phyloP scores from a whole-genome alignment of 2,888 invertebrate genomes.

The Cordilura impudica region DNA sequence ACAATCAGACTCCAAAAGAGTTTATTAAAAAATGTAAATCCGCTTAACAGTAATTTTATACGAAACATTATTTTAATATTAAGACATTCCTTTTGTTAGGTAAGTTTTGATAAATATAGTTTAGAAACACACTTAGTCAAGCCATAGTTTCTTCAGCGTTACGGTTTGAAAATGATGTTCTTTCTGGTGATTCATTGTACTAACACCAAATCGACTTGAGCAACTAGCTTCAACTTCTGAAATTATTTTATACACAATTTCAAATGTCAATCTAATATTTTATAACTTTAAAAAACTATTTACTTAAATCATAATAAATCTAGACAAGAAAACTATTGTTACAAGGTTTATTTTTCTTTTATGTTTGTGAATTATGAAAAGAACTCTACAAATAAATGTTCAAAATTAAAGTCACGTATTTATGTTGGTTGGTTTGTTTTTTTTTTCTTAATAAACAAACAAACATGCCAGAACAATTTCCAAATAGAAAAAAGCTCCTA shows the following conservation, averaged over 20 bases:
- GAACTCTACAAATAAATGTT: conserved; percentile 9
- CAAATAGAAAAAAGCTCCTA: conserved; percentile 1
- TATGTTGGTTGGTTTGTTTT: conserved; percentile 25
- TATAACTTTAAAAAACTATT: neutral
- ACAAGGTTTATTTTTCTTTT: conserved; percentile 3
- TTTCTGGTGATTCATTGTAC: no score
- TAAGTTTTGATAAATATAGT: no score
- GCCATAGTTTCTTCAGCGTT: no score
- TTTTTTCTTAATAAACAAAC: conserved; percentile 21
- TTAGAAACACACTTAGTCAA: no score
- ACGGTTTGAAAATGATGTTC: no score
- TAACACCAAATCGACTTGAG: no score
- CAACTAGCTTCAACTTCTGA: no score
- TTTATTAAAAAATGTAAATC: no score
- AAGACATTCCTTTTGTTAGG: no score
- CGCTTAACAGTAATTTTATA: no score
- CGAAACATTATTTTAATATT: no score
- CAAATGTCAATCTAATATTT: neutral
- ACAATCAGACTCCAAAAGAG: no score
- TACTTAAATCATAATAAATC: conserved; percentile 28
- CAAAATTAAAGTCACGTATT: conserved; percentile 56
- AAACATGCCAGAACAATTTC: conserved; percentile 16
- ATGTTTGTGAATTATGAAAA: neutral
- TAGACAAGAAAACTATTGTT: conserved; percentile 1
- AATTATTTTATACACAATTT: neutral